These are phyloP conservation scores for Wasmannia auropunctata DNA, from an alignment of 1,140 invertebrate species.

Conservation along the genomic window DNA sequence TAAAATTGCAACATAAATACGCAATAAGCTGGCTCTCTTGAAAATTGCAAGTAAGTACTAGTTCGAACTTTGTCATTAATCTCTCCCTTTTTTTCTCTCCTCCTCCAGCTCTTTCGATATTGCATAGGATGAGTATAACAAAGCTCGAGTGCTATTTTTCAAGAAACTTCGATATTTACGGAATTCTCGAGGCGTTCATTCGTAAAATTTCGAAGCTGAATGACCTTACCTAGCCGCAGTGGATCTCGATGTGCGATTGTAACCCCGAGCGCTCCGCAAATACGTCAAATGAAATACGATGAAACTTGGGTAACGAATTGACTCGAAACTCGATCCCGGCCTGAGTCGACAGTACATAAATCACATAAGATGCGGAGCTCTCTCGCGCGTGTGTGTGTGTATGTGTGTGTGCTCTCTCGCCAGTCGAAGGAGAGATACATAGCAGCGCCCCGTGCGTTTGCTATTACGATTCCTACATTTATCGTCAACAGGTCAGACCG, in stretches of 20 bases:
- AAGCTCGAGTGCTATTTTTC: neutral
- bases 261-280: constrained; percentile 8
- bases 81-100: neutral
- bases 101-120: neutral
- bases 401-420: no score
- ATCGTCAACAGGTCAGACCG: constrained; percentile 52
- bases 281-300: constrained; percentile 32
- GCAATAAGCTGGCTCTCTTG: neutral
- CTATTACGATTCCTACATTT: constrained; percentile 47
- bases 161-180: constrained; percentile 4
- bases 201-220: neutral
- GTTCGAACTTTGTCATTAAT: constrained; percentile 12
- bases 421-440: constrained; percentile 3
- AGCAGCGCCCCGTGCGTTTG: constrained; percentile 3
- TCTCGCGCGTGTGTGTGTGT: no score
- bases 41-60: constrained; percentile 19
- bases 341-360: constrained; percentile 31
- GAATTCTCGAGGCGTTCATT: neutral
- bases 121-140: neutral
- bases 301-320: constrained; percentile 47
- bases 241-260: neutral
- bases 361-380: constrained; percentile 14
- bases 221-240: neutral
- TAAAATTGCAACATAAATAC: constrained; percentile 18
- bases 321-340: constrained; percentile 39